These are phyloP conservation scores for Apodemia zela DNA, from an alignment of 2,888 invertebrate genomes.

Conservation along the genomic window DNA sequence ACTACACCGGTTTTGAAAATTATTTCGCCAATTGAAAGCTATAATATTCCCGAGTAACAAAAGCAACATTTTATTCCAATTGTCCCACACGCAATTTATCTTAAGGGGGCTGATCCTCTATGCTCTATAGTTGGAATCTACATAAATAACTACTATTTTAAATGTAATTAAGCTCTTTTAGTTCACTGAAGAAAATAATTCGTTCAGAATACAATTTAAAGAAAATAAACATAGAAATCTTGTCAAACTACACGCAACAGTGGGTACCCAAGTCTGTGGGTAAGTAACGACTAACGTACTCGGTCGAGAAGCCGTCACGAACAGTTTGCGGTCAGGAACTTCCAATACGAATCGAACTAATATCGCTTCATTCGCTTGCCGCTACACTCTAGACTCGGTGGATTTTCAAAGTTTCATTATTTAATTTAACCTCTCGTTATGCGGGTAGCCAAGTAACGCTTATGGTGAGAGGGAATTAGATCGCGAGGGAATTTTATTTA, in stretches of 20 bases:
- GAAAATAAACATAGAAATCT: conserved; percentile 11
- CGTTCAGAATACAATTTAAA: background rate
- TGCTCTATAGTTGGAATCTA: too few relatives aligned
- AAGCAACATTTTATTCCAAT: too few relatives aligned
- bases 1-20: too few relatives aligned
- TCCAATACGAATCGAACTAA: conserved; percentile 58
- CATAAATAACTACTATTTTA: too few relatives aligned
- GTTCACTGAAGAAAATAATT: background rate
- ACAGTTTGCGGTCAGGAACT: conserved; percentile 61
- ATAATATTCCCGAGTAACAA: too few relatives aligned
- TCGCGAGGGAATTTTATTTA: background rate
- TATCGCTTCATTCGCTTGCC: conserved; percentile 44
- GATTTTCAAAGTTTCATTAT: conserved; percentile 63
- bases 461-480: conserved; percentile 1
- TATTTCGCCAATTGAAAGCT: too few relatives aligned
- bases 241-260: conserved; percentile 32
- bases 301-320: conserved; percentile 41
- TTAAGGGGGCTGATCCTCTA: too few relatives aligned
- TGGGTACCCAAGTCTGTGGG: conserved; percentile 26
- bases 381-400: conserved; percentile 40
- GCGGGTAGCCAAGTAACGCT: background rate
- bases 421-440: conserved; percentile 71
- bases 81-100: too few relatives aligned
- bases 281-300: conserved; percentile 26
- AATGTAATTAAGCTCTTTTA: background rate